Conservation (phyloP, 2,888 invertebrate species). For the Syritta pipiens region DNA sequence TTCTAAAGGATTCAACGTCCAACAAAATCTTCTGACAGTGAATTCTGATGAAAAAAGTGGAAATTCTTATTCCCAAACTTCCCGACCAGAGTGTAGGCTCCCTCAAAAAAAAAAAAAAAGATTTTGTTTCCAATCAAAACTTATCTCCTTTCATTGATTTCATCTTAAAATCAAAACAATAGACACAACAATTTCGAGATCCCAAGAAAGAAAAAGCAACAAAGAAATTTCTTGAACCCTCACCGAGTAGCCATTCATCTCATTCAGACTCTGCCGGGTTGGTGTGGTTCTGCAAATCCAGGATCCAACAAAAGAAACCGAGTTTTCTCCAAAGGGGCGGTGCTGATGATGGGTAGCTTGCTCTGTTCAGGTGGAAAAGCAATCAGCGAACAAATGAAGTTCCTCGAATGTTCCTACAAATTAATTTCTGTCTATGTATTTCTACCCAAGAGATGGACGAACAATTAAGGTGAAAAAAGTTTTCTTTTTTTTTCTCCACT, state of each 20-base stretch:
- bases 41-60: too few relatives aligned
- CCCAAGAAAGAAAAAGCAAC: background rate
- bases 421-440: slow-evolving; percentile 36
- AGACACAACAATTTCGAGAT: background rate
- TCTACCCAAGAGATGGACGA: slow-evolving; percentile 1
- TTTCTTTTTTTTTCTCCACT: background rate
- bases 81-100: too few relatives aligned
- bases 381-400: slow-evolving; percentile 56
- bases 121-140: slow-evolving; percentile 9
- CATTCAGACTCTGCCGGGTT: too few relatives aligned
- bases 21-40: too few relatives aligned
- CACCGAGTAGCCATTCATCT: background rate
- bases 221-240: background rate
- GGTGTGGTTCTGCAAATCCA: background rate
- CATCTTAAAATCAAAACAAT: background rate
- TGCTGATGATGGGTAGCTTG: background rate
- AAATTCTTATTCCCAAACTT: too few relatives aligned
- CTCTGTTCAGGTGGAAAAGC: slow-evolving; percentile 32
- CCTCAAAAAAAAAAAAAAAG: too few relatives aligned
- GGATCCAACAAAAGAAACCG: background rate
- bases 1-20: too few relatives aligned
- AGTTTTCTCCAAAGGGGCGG: background rate
- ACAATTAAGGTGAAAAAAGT: slow-evolving; percentile 31
- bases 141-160: background rate
- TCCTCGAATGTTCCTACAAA: slow-evolving; percentile 27